Conservation (phyloP, 2,797 vertebrate genomes). For the Alexandromys oeconomus region DNA sequence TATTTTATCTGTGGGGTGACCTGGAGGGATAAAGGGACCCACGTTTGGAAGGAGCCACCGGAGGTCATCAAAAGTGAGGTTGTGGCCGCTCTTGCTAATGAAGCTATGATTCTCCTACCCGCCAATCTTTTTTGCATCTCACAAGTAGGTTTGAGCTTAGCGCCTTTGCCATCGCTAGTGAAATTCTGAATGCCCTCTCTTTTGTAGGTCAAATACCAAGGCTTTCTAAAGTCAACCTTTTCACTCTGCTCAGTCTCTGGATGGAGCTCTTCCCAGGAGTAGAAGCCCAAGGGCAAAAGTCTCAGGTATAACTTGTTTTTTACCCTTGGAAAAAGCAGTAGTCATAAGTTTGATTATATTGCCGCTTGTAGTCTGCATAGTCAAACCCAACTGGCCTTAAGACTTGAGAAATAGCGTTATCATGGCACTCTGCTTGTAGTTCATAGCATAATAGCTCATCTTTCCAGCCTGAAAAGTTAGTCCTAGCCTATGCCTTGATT, state of each 20-base stretch:
- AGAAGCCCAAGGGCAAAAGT: conserved; percentile 83
- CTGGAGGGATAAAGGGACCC: neutral
- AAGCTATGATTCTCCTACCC: conserved; percentile 1
- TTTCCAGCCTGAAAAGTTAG: conserved; percentile 44
- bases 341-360: conserved; percentile 1
- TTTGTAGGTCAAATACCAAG: conserved; percentile 92
- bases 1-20: neutral
- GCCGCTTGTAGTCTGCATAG: conserved; percentile 26
- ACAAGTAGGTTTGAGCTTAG: neutral
- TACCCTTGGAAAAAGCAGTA: neutral
- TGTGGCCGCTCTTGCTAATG: neutral
- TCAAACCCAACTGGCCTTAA: neutral
- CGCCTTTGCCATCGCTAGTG: conserved; percentile 25
- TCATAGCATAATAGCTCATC: neutral
- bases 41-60: neutral
- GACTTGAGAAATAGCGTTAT: conserved; percentile 19
- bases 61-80: neutral
- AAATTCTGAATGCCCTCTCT: conserved; percentile 57
- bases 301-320: conserved; percentile 86
- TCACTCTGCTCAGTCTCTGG: conserved; percentile 96
- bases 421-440: neutral
- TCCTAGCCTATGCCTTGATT: neutral
- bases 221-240: conserved; percentile 96
- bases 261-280: conserved; percentile 95
- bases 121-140: neutral